A percentile compares a stretch with the other conserved stretches of the same genome.
These are phyloP conservation scores for Scaptomyza pallida DNA, from an alignment of 1,140 invertebrate species.

Conservation along the genomic window DNA sequence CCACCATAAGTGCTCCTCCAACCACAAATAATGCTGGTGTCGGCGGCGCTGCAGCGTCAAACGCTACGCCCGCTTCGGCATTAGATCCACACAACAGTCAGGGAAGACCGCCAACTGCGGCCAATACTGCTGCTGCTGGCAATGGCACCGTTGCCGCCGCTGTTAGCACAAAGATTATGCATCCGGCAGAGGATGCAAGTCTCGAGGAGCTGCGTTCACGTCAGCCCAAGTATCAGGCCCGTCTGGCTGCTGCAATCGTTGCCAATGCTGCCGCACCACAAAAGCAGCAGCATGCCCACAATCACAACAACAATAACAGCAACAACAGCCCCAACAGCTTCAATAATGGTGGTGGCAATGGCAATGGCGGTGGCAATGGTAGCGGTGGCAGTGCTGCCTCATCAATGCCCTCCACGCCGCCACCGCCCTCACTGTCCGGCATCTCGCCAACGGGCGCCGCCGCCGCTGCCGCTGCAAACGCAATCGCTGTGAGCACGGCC, in stretches of 20 bases:
- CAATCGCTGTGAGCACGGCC: slow-evolving; percentile 77
- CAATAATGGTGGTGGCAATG: slow-evolving; percentile 41
- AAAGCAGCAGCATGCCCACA: no score
- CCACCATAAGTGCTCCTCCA: slow-evolving; percentile 89
- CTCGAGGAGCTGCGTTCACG: slow-evolving; percentile 94
- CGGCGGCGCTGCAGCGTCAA: slow-evolving; percentile 53
- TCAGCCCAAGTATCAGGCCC: slow-evolving; percentile 88
- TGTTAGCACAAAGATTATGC: slow-evolving; percentile 95
- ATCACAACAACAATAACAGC: slow-evolving; percentile 25
- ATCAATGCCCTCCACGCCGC: slow-evolving; percentile 66
- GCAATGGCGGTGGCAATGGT: slow-evolving; percentile 37
- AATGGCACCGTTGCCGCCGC: slow-evolving; percentile 66
- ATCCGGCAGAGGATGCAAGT: slow-evolving; percentile 97
- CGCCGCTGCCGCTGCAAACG: slow-evolving; percentile 55
- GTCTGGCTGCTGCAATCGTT: slow-evolving; percentile 67
- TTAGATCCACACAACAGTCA: slow-evolving; percentile 68
- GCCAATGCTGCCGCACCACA: slow-evolving; percentile 76
- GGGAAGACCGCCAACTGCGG: slow-evolving; percentile 55
- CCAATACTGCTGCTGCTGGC: slow-evolving; percentile 29
- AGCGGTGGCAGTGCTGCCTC: slow-evolving; percentile 28
- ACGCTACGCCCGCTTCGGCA: slow-evolving; percentile 69
- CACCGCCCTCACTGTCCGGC: slow-evolving; percentile 63
- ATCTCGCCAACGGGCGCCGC: slow-evolving; percentile 72
- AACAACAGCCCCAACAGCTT: slow-evolving; percentile 63
- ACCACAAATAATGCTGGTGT: slow-evolving; percentile 84